phyloP scores from a whole-genome alignment of 2,797 vertebrate genomes.

The Microctenopoma lineatum region DNA sequence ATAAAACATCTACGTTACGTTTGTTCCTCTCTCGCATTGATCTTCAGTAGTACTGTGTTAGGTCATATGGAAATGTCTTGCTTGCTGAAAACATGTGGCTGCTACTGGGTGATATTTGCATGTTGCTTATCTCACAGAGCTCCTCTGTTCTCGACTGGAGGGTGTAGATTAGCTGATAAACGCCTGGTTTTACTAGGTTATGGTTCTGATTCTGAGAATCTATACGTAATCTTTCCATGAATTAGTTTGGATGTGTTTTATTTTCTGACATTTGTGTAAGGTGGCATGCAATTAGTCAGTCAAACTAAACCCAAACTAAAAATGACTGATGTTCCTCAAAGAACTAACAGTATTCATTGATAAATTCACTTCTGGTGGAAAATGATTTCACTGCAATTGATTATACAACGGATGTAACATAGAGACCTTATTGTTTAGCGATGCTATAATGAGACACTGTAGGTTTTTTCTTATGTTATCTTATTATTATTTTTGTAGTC shows the following conservation, averaged over 20 bases:
- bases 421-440: no score
- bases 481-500: no score
- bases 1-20: neutral
- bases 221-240: neutral
- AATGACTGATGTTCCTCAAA: neutral
- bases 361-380: neutral
- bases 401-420: no score
- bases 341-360: constrained; percentile 1
- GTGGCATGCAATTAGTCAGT: neutral
- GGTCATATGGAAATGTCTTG: constrained; percentile 56
- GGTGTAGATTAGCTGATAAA: constrained; percentile 20
- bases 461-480: no score
- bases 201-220: neutral
- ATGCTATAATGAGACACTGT: no score
- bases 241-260: constrained; percentile 20
- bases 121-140: constrained; percentile 51
- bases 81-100: constrained; percentile 37
- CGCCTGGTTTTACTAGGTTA: neutral
- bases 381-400: no score
- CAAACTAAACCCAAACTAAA: neutral
- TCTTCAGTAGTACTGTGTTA: constrained; percentile 12
- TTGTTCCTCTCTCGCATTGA: constrained; percentile 5
- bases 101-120: constrained; percentile 68
- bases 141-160: constrained; percentile 39
- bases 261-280: neutral